These are phyloP conservation scores for Eupelmus urozonus DNA, from an alignment of 2,888 invertebrate species.

Conservation along the genomic window DNA sequence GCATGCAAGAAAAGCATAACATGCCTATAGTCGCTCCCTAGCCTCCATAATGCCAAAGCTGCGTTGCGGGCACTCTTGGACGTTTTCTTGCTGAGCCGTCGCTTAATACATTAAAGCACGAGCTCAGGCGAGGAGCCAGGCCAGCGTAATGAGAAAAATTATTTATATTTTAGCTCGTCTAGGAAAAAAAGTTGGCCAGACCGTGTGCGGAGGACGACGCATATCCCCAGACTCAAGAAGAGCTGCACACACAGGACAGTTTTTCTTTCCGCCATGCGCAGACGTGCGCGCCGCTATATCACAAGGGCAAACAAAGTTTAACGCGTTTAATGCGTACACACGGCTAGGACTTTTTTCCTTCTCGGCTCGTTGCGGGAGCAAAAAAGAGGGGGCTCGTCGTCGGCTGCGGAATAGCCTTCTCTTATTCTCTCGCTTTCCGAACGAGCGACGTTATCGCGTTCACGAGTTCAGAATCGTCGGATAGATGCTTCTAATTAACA, in stretches of 20 bases:
- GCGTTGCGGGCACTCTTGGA: no score
- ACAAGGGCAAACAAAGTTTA: slow-evolving; percentile 1
- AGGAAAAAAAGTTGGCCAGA: slow-evolving; percentile 14
- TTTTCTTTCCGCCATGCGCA: no score
- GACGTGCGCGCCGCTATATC: not conserved
- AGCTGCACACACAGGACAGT: no score
- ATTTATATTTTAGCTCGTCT: slow-evolving; percentile 16
- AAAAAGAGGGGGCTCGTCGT: no score
- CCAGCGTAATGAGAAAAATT: slow-evolving; percentile 38
- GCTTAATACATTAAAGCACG: slow-evolving; percentile 32
- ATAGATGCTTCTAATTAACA: slow-evolving; percentile 51
- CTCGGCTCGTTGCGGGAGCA: no score
- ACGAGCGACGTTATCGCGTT: not conserved
- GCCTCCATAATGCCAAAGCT: not conserved
- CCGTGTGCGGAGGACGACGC: not conserved
- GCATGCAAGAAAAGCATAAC: no score
- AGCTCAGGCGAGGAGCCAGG: not conserved
- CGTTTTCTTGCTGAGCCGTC: not conserved
- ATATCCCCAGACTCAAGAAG: no score
- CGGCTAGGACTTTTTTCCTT: no score
- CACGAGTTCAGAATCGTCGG: not conserved
- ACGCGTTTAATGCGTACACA: slow-evolving; percentile 9
- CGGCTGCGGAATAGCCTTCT: not conserved
- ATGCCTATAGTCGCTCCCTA: not conserved
- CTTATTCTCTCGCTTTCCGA: no score